A percentile compares a stretch with the other conserved stretches of the same genome.
phyloP scores from a whole-genome alignment of 2,888 invertebrate genomes.

The Mycalesis mineus region DNA sequence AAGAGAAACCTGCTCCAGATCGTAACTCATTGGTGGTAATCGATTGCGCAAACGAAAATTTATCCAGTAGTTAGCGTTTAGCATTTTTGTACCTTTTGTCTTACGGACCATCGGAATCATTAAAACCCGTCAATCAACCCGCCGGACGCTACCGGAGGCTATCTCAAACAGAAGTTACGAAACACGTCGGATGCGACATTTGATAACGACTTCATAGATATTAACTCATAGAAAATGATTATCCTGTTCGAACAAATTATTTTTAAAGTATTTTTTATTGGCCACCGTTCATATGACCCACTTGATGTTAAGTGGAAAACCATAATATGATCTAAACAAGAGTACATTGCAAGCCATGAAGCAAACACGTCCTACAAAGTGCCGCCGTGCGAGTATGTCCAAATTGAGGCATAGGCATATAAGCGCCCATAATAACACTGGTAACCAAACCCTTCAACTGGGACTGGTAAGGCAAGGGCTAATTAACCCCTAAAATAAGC shows the following conservation, averaged over 20 bases:
- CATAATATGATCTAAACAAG: too few relatives aligned
- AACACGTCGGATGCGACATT: background rate
- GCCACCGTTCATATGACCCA: too few relatives aligned
- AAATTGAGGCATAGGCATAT: too few relatives aligned
- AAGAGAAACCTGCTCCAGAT: slow-evolving; percentile 45
- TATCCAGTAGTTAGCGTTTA: slow-evolving; percentile 50
- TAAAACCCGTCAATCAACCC: slow-evolving; percentile 53
- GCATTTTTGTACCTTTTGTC: slow-evolving; percentile 44
- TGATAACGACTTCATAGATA: background rate
- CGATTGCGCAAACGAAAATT: slow-evolving; percentile 54
- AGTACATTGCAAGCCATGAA: too few relatives aligned
- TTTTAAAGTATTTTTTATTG: too few relatives aligned
- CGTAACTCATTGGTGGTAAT: slow-evolving; percentile 34
- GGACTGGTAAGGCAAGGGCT: too few relatives aligned
- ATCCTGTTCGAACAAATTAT: background rate
- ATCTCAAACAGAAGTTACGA: background rate
- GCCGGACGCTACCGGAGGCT: slow-evolving; percentile 35
- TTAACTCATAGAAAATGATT: background rate
- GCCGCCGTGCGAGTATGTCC: too few relatives aligned
- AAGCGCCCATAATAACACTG: too few relatives aligned
- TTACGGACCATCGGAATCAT: slow-evolving; percentile 53
- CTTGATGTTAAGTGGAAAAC: too few relatives aligned
- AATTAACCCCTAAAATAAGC: too few relatives aligned
- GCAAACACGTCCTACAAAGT: too few relatives aligned
- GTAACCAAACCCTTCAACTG: too few relatives aligned